Base-by-base conservation (phyloP, 2,797 vertebrate species). In the Chelidonichthys spinosus region DNA sequence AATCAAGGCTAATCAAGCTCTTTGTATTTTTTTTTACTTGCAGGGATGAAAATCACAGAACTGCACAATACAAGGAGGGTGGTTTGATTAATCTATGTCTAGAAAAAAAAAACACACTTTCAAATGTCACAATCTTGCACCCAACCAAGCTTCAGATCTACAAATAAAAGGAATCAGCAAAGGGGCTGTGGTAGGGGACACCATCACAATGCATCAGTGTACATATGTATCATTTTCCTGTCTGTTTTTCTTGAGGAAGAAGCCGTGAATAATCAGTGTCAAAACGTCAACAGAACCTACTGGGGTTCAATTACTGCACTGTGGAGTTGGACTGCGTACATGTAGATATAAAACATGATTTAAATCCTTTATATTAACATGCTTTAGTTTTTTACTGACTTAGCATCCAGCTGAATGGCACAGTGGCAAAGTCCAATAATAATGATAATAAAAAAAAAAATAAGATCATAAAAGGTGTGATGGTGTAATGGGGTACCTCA, bases 61-160 rank as follows among this genome's bases (percentile, higher is more conserved):
- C 75, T 76, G 42, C 14, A 70, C 49, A 63, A 54, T 42, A 35
- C 33, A 36, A 68, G 53, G 46, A 79, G 35, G 58, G 40, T 39
- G 39, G 37, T 4, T 40, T 74, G 58, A 90, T 85, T 87, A 50
- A 78, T 91, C 85, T 67, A 86, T 59, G 68, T 76, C 47, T 69
- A 47, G 50, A 69, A 73, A 90, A 75, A 92, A 67, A n/a, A n/a
- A 91, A 85, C 63, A 91, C 35, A 36, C 72, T 91, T 91, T 87
- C 61, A 94, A 93, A 94, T 89, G 91, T 88, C 91, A 93, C 81
- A 88, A 49, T 43, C 33, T 63, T 39, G 72, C 69, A 56, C 50
- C 7, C 25, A 80, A 64, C 42, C 62, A 36, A 40, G 60, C 36
- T 39, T 75, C 35, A 72, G 1, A 72, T 44, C 11, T 37, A 32